These are phyloP conservation scores for Tinamus guttatus DNA, from an alignment of 2,113 vertebrate genomes.

Conservation along the genomic window DNA sequence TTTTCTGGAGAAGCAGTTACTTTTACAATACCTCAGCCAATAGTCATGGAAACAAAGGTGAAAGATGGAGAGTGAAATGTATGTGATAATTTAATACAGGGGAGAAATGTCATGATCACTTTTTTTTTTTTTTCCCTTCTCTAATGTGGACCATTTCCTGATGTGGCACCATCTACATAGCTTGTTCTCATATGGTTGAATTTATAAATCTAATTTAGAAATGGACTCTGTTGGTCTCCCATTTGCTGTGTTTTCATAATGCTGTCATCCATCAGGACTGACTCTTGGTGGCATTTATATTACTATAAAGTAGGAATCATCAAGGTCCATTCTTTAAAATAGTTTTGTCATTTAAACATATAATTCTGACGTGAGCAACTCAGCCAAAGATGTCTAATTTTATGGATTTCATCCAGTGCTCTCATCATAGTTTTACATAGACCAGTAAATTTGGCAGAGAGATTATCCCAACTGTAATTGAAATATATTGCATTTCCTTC, in stretches of 20 bases:
- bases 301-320: not conserved
- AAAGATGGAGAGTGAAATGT: slow-evolving; percentile 12
- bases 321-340: slow-evolving; percentile 41
- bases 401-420: slow-evolving; percentile 32
- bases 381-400: slow-evolving; percentile 34
- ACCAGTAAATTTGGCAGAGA: slow-evolving; percentile 33
- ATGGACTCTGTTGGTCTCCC: slow-evolving; percentile 4
- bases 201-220: slow-evolving; percentile 62
- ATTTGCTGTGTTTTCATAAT: slow-evolving; percentile 40
- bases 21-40: not conserved
- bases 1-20: not conserved
- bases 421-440: slow-evolving; percentile 19
- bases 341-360: slow-evolving; percentile 38
- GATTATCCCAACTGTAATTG: slow-evolving; percentile 20
- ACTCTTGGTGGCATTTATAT: not conserved
- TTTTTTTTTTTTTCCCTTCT: not conserved
- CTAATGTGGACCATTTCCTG: not conserved
- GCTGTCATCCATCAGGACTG: slow-evolving; percentile 21
- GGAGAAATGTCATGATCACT: not conserved
- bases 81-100: slow-evolving; percentile 5
- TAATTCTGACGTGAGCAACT: slow-evolving; percentile 22
- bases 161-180: not conserved
- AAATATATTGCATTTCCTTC: slow-evolving; percentile 53
- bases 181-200: slow-evolving; percentile 21
- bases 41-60: not conserved